phyloP scores from a whole-genome alignment of 2,888 invertebrate species.

The Diloba caeruleocephala region DNA sequence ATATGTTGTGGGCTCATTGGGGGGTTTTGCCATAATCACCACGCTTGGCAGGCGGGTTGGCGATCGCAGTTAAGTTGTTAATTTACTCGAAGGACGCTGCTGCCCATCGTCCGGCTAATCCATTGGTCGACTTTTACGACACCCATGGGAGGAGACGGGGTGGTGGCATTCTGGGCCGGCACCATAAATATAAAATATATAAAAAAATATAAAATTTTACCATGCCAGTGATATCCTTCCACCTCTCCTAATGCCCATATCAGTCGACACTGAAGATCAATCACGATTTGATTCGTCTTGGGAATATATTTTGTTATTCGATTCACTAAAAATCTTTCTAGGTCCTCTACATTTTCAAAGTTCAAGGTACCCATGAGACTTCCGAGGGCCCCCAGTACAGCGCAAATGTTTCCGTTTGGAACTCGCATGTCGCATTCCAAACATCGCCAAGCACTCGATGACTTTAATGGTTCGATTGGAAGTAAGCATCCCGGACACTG shows the following conservation, averaged over 20 bases:
- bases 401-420: slow-evolving; percentile 84
- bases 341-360: slow-evolving; percentile 83
- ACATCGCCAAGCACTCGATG: slow-evolving; percentile 90
- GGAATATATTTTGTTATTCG: slow-evolving; percentile 89
- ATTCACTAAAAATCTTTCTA: slow-evolving; percentile 88
- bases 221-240: slow-evolving; percentile 88
- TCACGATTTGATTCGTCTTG: slow-evolving; percentile 89
- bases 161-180: too few species aligned
- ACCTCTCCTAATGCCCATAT: slow-evolving; percentile 90
- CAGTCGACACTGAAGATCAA: slow-evolving; percentile 90
- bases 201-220: background rate
- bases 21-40: too few species aligned
- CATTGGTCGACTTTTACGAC: too few species aligned
- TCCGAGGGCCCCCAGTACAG: slow-evolving; percentile 86
- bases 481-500: slow-evolving; percentile 88
- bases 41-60: too few species aligned
- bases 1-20: too few species aligned
- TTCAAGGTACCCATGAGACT: slow-evolving; percentile 86
- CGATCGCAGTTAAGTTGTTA: too few species aligned
- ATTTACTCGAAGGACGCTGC: too few species aligned
- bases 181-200: too few species aligned
- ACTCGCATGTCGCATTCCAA: slow-evolving; percentile 85
- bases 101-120: too few species aligned
- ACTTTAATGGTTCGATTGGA: slow-evolving; percentile 87
- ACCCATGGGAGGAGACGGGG: too few species aligned